A percentile compares a stretch with the other conserved stretches of the same genome.
phyloP scores from a whole-genome alignment of 2,797 vertebrate species.

The Cottoperca gobio region DNA sequence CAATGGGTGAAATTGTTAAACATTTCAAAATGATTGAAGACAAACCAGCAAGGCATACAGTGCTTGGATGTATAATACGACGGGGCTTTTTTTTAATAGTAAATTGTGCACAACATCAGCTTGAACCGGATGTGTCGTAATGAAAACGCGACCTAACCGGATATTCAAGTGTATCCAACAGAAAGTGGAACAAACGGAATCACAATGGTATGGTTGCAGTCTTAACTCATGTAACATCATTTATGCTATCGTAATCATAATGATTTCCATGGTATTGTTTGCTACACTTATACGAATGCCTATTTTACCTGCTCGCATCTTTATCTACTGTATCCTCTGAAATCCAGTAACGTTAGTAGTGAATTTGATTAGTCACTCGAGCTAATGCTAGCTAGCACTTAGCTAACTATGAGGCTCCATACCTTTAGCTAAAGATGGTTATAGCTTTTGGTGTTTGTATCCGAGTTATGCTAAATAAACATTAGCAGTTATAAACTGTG shows the following conservation, averaged over 20 bases:
- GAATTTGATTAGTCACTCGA: conserved; percentile 81
- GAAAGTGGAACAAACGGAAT: conserved; percentile 60
- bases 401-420: not conserved
- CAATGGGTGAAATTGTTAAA: too few relatives aligned
- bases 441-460: not conserved
- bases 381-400: conserved; percentile 66
- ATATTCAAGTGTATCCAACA: conserved; percentile 31
- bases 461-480: fast-evolving
- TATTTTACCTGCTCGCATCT: fast-evolving
- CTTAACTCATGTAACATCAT: not conserved
- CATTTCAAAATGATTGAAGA: not conserved
- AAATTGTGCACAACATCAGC: not conserved
- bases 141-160: conserved; percentile 48
- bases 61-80: fast-evolving
- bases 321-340: not conserved
- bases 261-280: fast-evolving
- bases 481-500: not conserved
- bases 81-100: not conserved
- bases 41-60: fast-evolving
- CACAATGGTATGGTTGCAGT: conserved; percentile 57
- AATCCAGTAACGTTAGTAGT: not conserved
- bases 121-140: conserved; percentile 50
- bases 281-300: fast-evolving
- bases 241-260: fast-evolving
- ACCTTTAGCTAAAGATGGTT: fast-evolving